Percentiles rank a stretch among this genome's conserved stretches.
Conservation (phyloP, 2,113 vertebrate genomes). For the Carlito syrichta region DNA sequence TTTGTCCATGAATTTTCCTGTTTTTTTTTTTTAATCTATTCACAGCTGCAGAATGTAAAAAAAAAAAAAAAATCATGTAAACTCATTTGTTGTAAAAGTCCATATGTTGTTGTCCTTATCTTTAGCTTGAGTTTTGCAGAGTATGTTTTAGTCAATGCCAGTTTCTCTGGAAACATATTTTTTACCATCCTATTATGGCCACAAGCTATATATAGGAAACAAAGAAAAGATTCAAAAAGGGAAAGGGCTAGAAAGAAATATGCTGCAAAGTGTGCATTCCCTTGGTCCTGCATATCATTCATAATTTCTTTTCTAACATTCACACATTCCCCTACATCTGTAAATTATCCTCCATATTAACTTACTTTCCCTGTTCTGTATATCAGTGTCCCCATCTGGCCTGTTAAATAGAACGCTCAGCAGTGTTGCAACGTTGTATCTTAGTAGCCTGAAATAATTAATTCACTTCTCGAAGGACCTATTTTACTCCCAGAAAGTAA, state of each 20-base stretch:
- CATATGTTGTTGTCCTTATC: not conserved
- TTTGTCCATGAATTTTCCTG: not conserved
- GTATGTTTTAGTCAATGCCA: not conserved
- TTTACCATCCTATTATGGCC: not conserved
- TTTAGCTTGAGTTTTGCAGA: slow-evolving; percentile 1
- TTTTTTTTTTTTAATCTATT: not conserved
- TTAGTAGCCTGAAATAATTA: slow-evolving; percentile 11
- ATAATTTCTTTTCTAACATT: not conserved
- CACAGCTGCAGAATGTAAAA: not conserved
- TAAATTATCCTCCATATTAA: not conserved
- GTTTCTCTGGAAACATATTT: slow-evolving; percentile 8
- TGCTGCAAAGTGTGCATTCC: not conserved
- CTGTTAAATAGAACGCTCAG: not conserved
- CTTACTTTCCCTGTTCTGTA: not conserved
- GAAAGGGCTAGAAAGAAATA: not conserved
- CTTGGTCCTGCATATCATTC: not conserved
- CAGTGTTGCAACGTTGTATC: not conserved
- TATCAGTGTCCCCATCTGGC: not conserved
- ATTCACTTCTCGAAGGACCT: slow-evolving; percentile 29
- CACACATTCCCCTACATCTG: not conserved
- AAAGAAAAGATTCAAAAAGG: not conserved
- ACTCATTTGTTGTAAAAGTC: not conserved
- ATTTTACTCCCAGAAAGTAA: slow-evolving; percentile 24
- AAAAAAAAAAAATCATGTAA: not conserved
- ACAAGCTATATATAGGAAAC: not conserved